Percentiles rank a stretch among this genome's conserved stretches.
Evolutionary conservation across 2,888 invertebrate species (phyloP).

Genomic region (Cyrtodaria siliqua): DNA sequence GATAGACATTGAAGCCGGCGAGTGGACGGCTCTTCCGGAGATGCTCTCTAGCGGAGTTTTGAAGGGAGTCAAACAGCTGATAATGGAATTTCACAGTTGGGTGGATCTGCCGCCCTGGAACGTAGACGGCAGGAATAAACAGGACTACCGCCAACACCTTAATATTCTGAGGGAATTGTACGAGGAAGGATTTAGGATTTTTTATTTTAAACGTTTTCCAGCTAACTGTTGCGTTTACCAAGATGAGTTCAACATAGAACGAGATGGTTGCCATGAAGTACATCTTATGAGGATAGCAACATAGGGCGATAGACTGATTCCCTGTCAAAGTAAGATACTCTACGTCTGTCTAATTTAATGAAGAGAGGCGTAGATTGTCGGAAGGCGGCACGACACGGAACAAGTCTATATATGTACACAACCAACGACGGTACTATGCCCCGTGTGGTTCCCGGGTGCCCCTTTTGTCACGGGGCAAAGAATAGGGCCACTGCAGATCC

Average conservation of each 20-base stretch:
- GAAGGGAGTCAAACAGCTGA: slow-evolving; percentile 52
- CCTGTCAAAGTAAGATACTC: too few species aligned
- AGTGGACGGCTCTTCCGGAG: slow-evolving; percentile 48
- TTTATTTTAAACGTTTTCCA: slow-evolving; percentile 54
- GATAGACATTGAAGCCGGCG: slow-evolving; percentile 56
- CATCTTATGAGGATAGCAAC: slow-evolving; percentile 45
- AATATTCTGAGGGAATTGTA: slow-evolving; percentile 41
- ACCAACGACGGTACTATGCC: too few species aligned
- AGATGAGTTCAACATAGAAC: slow-evolving; percentile 39
- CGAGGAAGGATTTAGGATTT: slow-evolving; percentile 54
- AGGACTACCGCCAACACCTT: slow-evolving; percentile 47
- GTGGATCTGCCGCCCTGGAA: slow-evolving; percentile 50
- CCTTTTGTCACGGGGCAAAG: too few species aligned
- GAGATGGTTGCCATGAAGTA: slow-evolving; percentile 52
- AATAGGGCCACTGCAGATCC: too few species aligned
- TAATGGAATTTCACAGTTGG: slow-evolving; percentile 57
- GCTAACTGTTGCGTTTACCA: slow-evolving; percentile 53
- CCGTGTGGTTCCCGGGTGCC: too few species aligned
- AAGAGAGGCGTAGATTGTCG: too few species aligned
- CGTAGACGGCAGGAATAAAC: slow-evolving; percentile 39
- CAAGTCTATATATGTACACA: too few species aligned
- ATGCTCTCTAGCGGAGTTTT: slow-evolving; percentile 37
- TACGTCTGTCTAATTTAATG: too few species aligned
- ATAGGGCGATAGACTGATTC: neutral
- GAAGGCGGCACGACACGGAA: too few species aligned